phyloP scores from a whole-genome alignment of 1,140 invertebrate genomes.

The Samia ricini region DNA sequence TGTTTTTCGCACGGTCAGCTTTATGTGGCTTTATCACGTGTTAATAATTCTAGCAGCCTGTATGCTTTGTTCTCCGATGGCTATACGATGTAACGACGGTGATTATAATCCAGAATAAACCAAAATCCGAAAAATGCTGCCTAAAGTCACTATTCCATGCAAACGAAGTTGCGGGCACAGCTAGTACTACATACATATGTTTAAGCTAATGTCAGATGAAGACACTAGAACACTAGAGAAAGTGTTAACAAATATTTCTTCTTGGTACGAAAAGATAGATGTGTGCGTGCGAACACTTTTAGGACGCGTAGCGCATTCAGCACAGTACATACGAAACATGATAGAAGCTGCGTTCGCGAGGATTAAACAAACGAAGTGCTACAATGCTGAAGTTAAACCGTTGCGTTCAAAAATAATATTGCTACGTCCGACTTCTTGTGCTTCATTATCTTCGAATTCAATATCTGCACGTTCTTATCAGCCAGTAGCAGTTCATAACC shows the following conservation, averaged over 20 bases:
- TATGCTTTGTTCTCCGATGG: no score
- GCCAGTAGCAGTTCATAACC: constrained; percentile 26
- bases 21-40: no score
- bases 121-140: no score
- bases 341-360: constrained; percentile 29
- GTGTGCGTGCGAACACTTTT: constrained; percentile 20
- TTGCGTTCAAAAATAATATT: constrained; percentile 38
- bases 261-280: constrained; percentile 35
- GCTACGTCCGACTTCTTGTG: constrained; percentile 6
- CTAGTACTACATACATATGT: no score
- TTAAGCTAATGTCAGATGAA: constrained; percentile 20
- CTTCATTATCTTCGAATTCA: not conserved
- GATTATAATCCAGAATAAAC: no score
- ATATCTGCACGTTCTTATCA: not conserved
- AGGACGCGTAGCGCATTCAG: constrained; percentile 29
- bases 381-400: constrained; percentile 17
- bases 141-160: no score
- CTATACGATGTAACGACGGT: no score
- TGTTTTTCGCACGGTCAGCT: no score
- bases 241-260: constrained; percentile 2
- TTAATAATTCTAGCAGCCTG: no score
- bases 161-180: no score
- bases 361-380: constrained; percentile 26
- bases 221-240: constrained; percentile 8
- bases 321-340: constrained; percentile 29